These are phyloP conservation scores for Lasiommata megera DNA, from an alignment of 2,888 invertebrate species.

Conservation along the genomic window DNA sequence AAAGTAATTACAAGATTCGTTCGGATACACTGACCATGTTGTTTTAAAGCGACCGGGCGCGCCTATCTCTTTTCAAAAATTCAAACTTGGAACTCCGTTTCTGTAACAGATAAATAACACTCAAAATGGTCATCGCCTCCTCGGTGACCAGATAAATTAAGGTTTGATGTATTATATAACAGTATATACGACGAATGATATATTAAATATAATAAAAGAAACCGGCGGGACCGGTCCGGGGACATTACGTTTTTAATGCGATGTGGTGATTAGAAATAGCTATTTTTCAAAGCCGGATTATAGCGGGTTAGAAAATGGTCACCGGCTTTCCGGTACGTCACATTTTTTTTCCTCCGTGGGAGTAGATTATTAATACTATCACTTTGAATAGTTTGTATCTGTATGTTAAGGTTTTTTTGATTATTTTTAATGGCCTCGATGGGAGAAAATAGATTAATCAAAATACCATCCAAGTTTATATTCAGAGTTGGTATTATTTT, in stretches of 20 bases:
- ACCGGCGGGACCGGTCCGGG: conserved; percentile 50
- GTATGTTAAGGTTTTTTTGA: conserved; percentile 33
- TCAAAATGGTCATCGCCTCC: conserved; percentile 59
- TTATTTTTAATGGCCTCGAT: conserved; percentile 49
- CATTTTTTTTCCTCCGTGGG: conserved; percentile 49
- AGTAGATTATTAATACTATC: conserved; percentile 49
- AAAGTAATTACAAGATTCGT: conserved; percentile 5
- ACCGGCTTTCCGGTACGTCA: conserved; percentile 51
- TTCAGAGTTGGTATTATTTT: no score
- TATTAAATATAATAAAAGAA: conserved; percentile 60
- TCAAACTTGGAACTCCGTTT: conserved; percentile 44
- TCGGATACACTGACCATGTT: conserved; percentile 13
- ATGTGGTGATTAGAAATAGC: conserved; percentile 63
- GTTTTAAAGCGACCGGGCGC: conserved; percentile 9
- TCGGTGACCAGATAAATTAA: conserved; percentile 69
- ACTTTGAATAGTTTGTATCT: conserved; percentile 32
- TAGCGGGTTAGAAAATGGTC: conserved; percentile 42
- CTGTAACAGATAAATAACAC: conserved; percentile 47
- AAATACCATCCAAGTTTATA: no score
- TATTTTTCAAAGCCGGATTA: conserved; percentile 58
- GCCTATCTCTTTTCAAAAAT: conserved; percentile 21
- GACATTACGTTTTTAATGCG: conserved; percentile 63
- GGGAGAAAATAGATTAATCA: conserved; percentile 38
- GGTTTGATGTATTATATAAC: conserved; percentile 67
- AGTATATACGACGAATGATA: conserved; percentile 63